These are phyloP conservation scores for Cephus nigrinus DNA, from an alignment of 2,888 invertebrate species.

Conservation along the genomic window DNA sequence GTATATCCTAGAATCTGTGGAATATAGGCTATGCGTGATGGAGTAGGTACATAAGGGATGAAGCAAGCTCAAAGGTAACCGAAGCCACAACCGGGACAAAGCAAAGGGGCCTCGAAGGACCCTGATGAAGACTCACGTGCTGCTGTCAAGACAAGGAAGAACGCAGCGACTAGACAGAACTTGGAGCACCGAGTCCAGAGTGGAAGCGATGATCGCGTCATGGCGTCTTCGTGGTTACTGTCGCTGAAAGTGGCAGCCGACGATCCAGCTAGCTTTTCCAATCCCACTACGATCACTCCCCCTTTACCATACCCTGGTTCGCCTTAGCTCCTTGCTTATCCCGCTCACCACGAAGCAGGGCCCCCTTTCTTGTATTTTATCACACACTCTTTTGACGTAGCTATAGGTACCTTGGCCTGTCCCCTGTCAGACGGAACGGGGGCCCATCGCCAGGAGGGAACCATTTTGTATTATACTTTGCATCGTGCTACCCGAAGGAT, in stretches of 20 bases:
- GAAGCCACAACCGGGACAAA: not conserved
- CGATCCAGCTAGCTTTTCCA: constrained; percentile 56
- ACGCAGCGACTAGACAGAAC: constrained; percentile 46
- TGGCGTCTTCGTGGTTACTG: constrained; percentile 64
- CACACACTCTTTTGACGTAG: no score
- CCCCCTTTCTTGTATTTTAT: no score
- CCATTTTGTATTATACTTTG: no score
- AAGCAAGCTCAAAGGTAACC: not conserved
- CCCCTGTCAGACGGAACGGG: no score
- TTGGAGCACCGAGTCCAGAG: constrained; percentile 41
- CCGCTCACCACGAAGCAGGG: constrained; percentile 29
- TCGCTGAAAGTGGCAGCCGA: constrained; percentile 56
- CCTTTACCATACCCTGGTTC: constrained; percentile 44
- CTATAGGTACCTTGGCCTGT: no score
- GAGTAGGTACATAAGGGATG: no score
- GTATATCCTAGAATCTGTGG: no score
- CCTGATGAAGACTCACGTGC: constrained; percentile 52
- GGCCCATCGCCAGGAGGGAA: no score
- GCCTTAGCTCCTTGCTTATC: constrained; percentile 37
- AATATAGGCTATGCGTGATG: no score
- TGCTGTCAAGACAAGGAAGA: constrained; percentile 47
- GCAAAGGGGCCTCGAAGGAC: not conserved
- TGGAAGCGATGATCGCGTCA: constrained; percentile 60
- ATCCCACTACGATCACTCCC: constrained; percentile 31
- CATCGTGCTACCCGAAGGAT: no score